Evolutionary conservation across 2,888 invertebrate genomes (phyloP), one percentile per base, ranked within the genome.

Genomic region (Troides helena): DNA sequence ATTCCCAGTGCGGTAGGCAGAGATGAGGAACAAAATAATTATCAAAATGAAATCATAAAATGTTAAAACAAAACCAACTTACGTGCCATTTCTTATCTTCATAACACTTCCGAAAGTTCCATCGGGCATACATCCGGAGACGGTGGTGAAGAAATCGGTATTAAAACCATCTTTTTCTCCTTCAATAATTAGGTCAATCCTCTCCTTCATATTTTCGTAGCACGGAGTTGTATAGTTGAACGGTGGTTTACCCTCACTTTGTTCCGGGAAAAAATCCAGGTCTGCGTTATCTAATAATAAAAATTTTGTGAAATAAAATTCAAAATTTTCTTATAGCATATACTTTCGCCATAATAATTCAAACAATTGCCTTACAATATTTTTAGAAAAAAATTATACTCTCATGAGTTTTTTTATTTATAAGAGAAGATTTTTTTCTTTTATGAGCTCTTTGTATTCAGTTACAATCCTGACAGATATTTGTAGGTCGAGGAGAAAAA

Each of bases 221-320:
- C 92, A 92, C 0, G 89, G 86, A 0, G 87, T 88, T 0, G 89
- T 88, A 79, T 83, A 88, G 67, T 87, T 85, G 73, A 79, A 91
- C 0, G 89, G 90, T 0, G 84, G 78, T 0, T 73, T 30, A 0
- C 85, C 87, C 39, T 77, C 71, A 5, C 77, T 83, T 56, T 80
- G 78, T 12, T 83, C 76, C 0, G 88, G 87, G 71, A 82, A 90
- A 0, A 86, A 73, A 62, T 92, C 92, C 1, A 84, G 39, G 0
- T 81, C 70, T 25, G 77, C 70, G 5, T 88, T 79, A 70, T 92
- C 92, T 92, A 81, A 23, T 77, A 80, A 21, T 21, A 50, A 23
- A 43, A 53, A 23, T 23, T 2, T 58, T 23, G 10, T 56, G 10
- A 56, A 39, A 39, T 14, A 30, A 23, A 23, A 36, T n/a, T 50